Percentiles rank a stretch among this genome's conserved stretches.
Evolutionary conservation across 2,797 vertebrate genomes (phyloP).

Genomic region (Pelobates cultripes): DNA sequence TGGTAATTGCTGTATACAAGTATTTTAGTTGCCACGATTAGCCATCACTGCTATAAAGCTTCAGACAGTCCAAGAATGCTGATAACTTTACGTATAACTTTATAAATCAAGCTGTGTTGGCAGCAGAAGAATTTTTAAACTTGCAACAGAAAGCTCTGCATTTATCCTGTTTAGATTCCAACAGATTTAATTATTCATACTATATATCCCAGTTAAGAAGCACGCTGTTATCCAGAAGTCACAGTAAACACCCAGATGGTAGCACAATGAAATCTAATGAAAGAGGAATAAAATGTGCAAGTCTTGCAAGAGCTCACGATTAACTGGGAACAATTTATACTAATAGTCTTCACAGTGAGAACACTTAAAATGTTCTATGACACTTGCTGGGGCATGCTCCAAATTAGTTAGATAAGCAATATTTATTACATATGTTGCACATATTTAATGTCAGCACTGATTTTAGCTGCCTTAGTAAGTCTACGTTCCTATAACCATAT

Average conservation of each 20-base stretch:
- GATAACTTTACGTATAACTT: too few species aligned
- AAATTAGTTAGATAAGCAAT: background rate
- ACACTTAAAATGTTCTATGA: slow-evolving; percentile 21
- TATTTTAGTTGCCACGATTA: too few species aligned
- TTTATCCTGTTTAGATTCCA: background rate
- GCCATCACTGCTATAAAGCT: too few species aligned
- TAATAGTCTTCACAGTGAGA: slow-evolving; percentile 14
- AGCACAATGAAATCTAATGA: slow-evolving; percentile 32
- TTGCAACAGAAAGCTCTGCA: background rate
- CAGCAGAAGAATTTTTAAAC: background rate
- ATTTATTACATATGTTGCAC: background rate
- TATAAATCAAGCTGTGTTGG: too few species aligned
- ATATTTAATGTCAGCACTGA: background rate
- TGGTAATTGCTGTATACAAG: too few species aligned
- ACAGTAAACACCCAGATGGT: slow-evolving; percentile 40
- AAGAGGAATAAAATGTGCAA: slow-evolving; percentile 10
- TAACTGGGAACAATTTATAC: slow-evolving; percentile 21
- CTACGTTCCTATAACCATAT: slow-evolving; percentile 13
- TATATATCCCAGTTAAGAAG: slow-evolving; percentile 15
- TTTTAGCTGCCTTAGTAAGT: background rate
- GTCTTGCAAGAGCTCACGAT: background rate
- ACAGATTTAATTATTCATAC: slow-evolving; percentile 16
- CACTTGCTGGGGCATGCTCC: background rate
- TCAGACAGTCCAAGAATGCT: too few species aligned
- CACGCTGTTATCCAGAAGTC: slow-evolving; percentile 22